A percentile compares a stretch with the other conserved stretches of the same genome.
phyloP scores from a whole-genome alignment of 1,140 invertebrate species.

The Helicoverpa armigera region DNA sequence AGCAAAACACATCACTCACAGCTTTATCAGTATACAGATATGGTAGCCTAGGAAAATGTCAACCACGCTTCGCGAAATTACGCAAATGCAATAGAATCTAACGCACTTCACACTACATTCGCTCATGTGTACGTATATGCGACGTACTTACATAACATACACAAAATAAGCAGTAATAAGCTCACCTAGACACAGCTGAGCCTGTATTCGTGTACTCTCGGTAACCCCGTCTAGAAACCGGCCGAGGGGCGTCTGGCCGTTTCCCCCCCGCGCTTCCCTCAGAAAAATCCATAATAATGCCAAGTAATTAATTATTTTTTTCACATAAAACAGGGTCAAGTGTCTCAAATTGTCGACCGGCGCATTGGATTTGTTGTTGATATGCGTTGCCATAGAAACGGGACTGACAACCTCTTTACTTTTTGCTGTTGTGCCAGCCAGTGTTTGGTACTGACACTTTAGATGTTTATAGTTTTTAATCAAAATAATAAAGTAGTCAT shows the following conservation, averaged over 20 bases:
- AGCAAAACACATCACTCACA: too few relatives aligned
- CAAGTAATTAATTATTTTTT: conserved; percentile 62
- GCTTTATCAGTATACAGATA: too few relatives aligned
- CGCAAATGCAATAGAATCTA: too few relatives aligned
- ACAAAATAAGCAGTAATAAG: neutral
- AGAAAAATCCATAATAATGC: conserved; percentile 77
- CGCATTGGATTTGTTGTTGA: conserved; percentile 76
- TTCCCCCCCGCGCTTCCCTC: conserved; percentile 67
- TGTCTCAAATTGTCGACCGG: conserved; percentile 57
- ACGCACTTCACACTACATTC: neutral
- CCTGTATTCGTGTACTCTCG: conserved; percentile 71
- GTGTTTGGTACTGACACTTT: neutral
- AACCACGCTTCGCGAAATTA: too few relatives aligned
- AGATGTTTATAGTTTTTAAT: neutral
- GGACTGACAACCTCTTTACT: neutral
- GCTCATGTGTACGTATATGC: neutral
- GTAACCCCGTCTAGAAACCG: conserved; percentile 77
- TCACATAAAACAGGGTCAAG: conserved; percentile 60
- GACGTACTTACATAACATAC: neutral
- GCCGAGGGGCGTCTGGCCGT: conserved; percentile 65
- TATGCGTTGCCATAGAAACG: conserved; percentile 69
- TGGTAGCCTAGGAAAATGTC: too few relatives aligned
- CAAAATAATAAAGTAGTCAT: too few relatives aligned
- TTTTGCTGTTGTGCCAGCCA: conserved; percentile 8
- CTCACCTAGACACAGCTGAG: conserved; percentile 70